Evolutionary conservation across 2,113 vertebrate species (phyloP), one percentile per base, ranked within the genome.

Genomic region (Scomber colias): DNA sequence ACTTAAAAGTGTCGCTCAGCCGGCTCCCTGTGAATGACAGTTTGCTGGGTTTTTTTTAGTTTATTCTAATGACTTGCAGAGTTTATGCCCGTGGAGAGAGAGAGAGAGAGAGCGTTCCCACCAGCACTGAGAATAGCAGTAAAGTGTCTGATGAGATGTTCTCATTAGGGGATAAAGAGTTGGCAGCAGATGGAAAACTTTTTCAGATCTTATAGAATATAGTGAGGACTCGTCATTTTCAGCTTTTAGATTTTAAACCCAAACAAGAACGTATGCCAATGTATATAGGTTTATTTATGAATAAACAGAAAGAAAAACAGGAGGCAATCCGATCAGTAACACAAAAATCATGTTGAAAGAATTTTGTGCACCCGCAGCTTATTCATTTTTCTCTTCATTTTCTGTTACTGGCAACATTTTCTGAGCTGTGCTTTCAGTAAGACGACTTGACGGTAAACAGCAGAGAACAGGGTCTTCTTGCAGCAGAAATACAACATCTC

Each of bases 61-160:
- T 83, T 80, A 30, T 85, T 72, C 14, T 86, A 80, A 87, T 84
- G 78, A 84, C 61, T 80, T 53, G 56, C 69, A 87, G 86, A 89
- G 44, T 72, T 82, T 55, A n/a, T 56, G 73, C 75, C 54, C 53
- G 46, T 10, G n/a, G 13, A 60, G 66, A 27, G 6, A 49, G 15
- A 63, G 15, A 63, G 69, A 19, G 7, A 27, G 59, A 17, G 13
- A 79, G 57, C 17, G 54, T 75, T 73, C 69, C 50, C 76, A 77
- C 19, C 44, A 49, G 53, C 56, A 12, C 72, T 24, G 56, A 77
- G 62, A 79, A 61, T 3, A 27, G n/a, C 24, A 27, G 24, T 27
- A 27, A 76, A 70, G 76, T 62, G 27, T 75, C 19, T 31, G 63
- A 83, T 76, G 79, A 71, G 84, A 73, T 4, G 15, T 13, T 68